Conservation (phyloP, 2,888 invertebrate genomes). For the Perizoma flavofasciatum region DNA sequence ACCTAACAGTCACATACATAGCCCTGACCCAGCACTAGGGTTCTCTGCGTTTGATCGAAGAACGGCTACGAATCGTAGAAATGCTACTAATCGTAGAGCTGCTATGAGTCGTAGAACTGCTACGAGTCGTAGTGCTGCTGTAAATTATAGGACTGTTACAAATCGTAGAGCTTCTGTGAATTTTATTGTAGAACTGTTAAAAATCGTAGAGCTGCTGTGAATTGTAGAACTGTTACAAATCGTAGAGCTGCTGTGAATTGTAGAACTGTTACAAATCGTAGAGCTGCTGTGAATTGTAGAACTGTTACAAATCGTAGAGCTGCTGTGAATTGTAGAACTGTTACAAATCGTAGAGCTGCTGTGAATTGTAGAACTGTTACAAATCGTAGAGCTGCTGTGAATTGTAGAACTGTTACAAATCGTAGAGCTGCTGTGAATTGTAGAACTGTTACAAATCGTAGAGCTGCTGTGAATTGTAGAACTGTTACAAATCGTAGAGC, state of each 20-base stretch:
- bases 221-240: background rate
- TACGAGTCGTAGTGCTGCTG: slow-evolving; percentile 1
- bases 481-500: background rate
- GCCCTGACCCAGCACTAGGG: background rate
- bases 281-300: no score
- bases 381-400: no score
- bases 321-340: no score
- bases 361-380: no score
- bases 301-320: no score
- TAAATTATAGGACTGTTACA: slow-evolving; percentile 5
- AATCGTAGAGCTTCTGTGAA: background rate
- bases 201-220: slow-evolving; percentile 5
- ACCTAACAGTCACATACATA: no score
- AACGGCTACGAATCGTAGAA: background rate
- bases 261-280: background rate
- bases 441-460: background rate
- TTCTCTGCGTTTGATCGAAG: background rate
- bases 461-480: background rate
- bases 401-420: no score
- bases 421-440: no score
- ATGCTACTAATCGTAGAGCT: background rate
- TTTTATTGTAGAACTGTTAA: slow-evolving; percentile 4
- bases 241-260: slow-evolving; percentile 1
- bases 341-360: no score
- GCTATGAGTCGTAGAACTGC: background rate